phyloP scores from a whole-genome alignment of 2,888 invertebrate genomes.

The Cantharis rustica region DNA sequence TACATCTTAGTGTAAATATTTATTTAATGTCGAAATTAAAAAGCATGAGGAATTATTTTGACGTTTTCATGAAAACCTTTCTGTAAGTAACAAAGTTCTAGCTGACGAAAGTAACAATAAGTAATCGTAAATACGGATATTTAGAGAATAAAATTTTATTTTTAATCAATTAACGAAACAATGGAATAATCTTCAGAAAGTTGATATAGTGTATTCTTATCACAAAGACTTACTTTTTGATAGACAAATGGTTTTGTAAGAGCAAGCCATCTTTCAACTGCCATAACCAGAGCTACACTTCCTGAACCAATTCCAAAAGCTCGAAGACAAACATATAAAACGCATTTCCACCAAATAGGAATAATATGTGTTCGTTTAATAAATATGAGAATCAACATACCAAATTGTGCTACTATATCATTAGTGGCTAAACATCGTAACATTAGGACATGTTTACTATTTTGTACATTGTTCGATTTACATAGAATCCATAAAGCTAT shows the following conservation, averaged over 20 bases:
- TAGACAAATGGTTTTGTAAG: conserved; percentile 85
- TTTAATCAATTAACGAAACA: neutral
- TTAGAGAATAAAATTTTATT: neutral
- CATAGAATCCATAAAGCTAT: conserved; percentile 77
- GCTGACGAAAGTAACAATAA: neutral
- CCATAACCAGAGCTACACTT: conserved; percentile 88
- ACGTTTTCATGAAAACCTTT: neutral
- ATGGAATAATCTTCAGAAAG: neutral
- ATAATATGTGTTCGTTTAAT: conserved; percentile 57
- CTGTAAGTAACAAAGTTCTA: neutral
- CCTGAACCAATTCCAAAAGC: conserved; percentile 87
- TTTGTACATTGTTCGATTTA: conserved; percentile 72
- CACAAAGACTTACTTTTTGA: conserved; percentile 69
- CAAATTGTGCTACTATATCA: conserved; percentile 78
- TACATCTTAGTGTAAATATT: neutral
- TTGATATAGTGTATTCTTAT: neutral
- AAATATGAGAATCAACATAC: conserved; percentile 75
- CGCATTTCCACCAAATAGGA: conserved; percentile 64
- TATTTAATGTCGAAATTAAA: neutral
- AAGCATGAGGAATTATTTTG: neutral
- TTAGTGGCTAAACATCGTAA: conserved; percentile 77
- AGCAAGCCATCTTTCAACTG: conserved; percentile 84
- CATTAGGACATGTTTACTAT: conserved; percentile 81
- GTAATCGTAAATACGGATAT: neutral
- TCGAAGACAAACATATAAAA: conserved; percentile 72